Evolutionary conservation across 2,888 invertebrate species (phyloP), one percentile per base, ranked within the genome.

Genomic region (Drosophila sordidapex): DNA sequence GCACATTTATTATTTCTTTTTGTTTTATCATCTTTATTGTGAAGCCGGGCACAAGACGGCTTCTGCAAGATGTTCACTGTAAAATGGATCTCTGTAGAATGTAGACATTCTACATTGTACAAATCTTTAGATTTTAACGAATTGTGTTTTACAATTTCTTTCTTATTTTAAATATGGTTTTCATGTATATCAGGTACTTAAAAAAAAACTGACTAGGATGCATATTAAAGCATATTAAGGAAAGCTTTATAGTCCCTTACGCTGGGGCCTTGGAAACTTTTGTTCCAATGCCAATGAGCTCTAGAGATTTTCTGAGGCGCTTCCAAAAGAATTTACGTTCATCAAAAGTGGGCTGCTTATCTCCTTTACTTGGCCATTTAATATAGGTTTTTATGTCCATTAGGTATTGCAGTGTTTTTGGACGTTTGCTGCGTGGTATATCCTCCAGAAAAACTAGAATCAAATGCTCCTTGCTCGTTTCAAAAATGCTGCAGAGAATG

Each of bases 311-410:
- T 56, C 87, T 87, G 21, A 93, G 70, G 18, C 93, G 91, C 54
- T 92, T 92, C 93, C 93, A 93, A 79, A 93, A 93, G 10, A 93
- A 38, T 81, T 91, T 93, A 1, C 90, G 87, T 35, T 93, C 93
- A 35, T 93, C 93, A 57, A 65, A 38, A 4, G 87, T 87, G 0
- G 81, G 75, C 51, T 79, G 70, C 1, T 78, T 65, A 1, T 75
- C 72, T 4, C 67, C 74, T 53, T 85, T 91, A 31, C 79, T 74
- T 0, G 95, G 95, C 96, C 96, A 96, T 15, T 95, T 94, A 21
- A 96, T 94, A 86, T 96, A 96, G 0, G 96, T 96, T 82, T 96
- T 95, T 0, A 96, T 95, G 51, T 95, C 92, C 95, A 96, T 95
- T 33, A 96, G 91, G 76, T 95, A 96, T 71, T 95, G 95, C 0